Evolutionary conservation across 2,797 vertebrate genomes (phyloP).

Genomic region (Sciaenops ocellatus): DNA sequence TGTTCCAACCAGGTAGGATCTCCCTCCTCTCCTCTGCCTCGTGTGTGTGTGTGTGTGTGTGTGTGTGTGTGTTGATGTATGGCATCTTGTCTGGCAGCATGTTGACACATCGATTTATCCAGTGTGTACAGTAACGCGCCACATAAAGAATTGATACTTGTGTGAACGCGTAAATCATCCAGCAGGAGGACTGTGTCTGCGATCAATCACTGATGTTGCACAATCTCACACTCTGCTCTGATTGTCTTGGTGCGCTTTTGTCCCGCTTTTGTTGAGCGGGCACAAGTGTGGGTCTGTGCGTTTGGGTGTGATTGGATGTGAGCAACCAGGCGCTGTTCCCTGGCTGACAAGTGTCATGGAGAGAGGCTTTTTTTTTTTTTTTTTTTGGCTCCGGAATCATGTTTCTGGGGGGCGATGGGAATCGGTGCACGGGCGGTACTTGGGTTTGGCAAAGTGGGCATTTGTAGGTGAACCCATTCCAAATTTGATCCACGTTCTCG

Average conservation of each 20-base stretch:
- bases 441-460: conserved; percentile 40
- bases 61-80: conserved; percentile 29
- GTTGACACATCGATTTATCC: conserved; percentile 48
- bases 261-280: conserved; percentile 14
- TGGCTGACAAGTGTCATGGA: conserved; percentile 52
- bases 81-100: conserved; percentile 31
- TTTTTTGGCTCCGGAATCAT: conserved; percentile 38
- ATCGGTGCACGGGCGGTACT: conserved; percentile 12
- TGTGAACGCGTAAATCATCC: conserved; percentile 24
- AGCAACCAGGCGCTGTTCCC: neutral
- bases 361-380: conserved; percentile 66
- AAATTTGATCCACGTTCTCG: neutral
- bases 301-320: conserved; percentile 23
- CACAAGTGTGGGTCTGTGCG: conserved; percentile 20
- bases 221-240: neutral
- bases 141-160: conserved; percentile 29
- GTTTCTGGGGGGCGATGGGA: neutral
- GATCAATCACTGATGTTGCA: neutral
- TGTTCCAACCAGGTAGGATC: conserved; percentile 98
- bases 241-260: conserved; percentile 45
- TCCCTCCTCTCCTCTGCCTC: conserved; percentile 29
- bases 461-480: neutral
- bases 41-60: conserved; percentile 6
- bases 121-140: conserved; percentile 38
- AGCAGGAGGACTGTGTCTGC: neutral